Base-by-base conservation (phyloP, 1,140 invertebrate species). In the Asobara japonica region DNA sequence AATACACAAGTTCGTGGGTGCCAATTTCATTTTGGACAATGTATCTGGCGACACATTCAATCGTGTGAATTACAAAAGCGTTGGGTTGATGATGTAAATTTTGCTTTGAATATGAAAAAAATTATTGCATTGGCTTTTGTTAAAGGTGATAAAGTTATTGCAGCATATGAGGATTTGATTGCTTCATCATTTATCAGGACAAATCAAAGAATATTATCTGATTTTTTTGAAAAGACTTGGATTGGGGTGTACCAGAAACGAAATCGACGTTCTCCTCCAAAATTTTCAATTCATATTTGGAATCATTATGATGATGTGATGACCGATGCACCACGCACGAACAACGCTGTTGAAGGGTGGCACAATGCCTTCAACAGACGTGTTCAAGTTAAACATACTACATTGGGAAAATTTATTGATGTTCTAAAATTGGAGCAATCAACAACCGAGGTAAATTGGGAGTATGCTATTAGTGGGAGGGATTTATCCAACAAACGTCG, bases 211-310 rank as follows among this genome's bases (percentile, higher is more conserved):
- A 30, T 11, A 13, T 30, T 5, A 48, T 65, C 69, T 25, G 36
- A 30, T 8, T 69, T 65, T 61, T 69, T 62, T 36, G 41, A 73
- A 41, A 41, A 20, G 0, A 69, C 66, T 7, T 72, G 48, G 71
- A 72, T 72, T 51, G 65, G 71, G 13, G 3, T 7, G 4, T 3
- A 10, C 5, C 31, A 4, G 4, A 4, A 33, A 10, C 31, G 31
- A 6, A 33, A 33, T 4, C 31, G 10, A 10, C 31, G 31, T 33
- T 4, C 5, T 4, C 10, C 31, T 6, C 8, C 77, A 84, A 78
- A 86, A 87, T 8, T 33, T n/a, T 18, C 8, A n/a, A n/a, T 60
- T 72, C 6, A 45, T 4, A 3, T 45, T 5, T 45, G 41, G 41
- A 45, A 45, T 45, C 8, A 13, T 10, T 45, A 8, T n/a, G 8